phyloP scores from a whole-genome alignment of 1,140 invertebrate genomes.

The Nymphalis io region DNA sequence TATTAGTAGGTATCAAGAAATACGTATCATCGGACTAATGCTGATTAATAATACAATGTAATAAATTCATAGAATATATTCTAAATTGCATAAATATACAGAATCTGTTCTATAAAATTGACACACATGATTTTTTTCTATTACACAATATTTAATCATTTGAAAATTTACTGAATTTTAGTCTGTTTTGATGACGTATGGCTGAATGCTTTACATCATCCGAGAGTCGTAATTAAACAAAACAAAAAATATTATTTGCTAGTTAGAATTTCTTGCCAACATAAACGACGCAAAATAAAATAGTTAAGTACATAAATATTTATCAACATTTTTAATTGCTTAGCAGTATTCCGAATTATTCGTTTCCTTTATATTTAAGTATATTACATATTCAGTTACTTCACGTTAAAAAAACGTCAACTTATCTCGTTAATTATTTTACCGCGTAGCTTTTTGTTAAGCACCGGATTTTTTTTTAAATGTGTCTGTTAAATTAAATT shows the following conservation, averaged over 20 bases:
- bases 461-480: too few species aligned
- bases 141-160: too few species aligned
- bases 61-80: constrained; percentile 4
- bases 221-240: too few species aligned
- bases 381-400: background rate
- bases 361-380: background rate
- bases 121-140: too few species aligned
- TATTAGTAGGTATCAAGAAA: constrained; percentile 22
- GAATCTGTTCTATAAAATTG: background rate
- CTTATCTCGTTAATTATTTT: background rate
- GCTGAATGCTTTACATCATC: too few species aligned
- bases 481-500: background rate
- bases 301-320: constrained; percentile 5
- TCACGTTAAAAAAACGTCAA: too few species aligned
- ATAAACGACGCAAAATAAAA: constrained; percentile 1
- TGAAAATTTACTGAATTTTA: too few species aligned
- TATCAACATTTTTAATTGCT: background rate
- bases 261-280: too few species aligned
- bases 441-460: background rate
- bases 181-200: too few species aligned
- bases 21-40: constrained; percentile 5
- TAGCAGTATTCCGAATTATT: background rate
- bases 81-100: background rate
- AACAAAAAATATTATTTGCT: too few species aligned
- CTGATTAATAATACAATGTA: constrained; percentile 26